These are phyloP conservation scores for Sigmodon hispidus DNA, from an alignment of 2,113 vertebrate genomes.

Conservation along the genomic window DNA sequence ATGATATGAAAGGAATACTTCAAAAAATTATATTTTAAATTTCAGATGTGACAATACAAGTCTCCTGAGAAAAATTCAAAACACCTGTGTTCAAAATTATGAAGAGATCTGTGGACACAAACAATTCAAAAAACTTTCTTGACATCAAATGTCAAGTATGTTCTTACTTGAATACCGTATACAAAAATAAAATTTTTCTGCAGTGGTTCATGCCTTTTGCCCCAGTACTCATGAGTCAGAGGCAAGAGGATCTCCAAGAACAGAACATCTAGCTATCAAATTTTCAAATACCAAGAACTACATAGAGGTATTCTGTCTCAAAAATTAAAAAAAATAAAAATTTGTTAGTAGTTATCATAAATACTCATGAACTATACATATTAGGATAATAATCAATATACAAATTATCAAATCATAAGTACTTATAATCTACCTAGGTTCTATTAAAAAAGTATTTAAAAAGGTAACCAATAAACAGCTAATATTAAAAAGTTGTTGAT, in stretches of 20 bases:
- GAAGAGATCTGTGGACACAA: background rate
- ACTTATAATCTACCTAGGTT: background rate
- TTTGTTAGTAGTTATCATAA: background rate
- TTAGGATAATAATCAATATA: background rate
- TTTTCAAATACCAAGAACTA: background rate
- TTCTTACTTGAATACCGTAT: background rate
- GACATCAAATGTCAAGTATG: too few relatives aligned
- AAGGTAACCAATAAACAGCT: background rate
- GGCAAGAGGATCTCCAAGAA: background rate
- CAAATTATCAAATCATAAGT: conserved; percentile 20
- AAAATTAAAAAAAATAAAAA: background rate
- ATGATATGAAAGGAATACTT: background rate
- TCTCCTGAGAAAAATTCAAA: background rate
- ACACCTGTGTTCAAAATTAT: background rate
- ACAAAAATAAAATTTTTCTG: conserved; percentile 35
- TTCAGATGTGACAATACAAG: background rate
- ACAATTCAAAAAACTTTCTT: conserved; percentile 32
- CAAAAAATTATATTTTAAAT: background rate
- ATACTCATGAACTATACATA: background rate
- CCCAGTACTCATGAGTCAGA: background rate
- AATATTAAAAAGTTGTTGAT: background rate
- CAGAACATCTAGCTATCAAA: background rate
- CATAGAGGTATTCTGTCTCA: background rate
- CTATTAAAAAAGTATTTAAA: background rate
- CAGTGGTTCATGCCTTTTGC: background rate